Conservation (phyloP, 2,797 vertebrate species). For the Neoniphon sammara region DNA sequence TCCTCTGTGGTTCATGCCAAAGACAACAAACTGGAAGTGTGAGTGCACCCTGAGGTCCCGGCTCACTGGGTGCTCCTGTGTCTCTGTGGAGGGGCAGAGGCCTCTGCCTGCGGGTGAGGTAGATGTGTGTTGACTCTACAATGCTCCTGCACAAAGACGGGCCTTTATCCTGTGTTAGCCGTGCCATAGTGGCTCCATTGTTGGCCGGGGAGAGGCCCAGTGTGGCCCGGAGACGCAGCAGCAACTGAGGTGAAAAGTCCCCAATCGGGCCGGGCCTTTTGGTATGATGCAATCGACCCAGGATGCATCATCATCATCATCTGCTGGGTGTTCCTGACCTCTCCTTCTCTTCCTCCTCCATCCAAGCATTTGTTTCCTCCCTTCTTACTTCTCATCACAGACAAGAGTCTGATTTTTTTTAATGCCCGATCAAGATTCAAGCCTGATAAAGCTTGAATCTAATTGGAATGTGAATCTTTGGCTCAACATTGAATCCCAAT, state of each 20-base stretch:
- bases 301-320: slow-evolving; percentile 13
- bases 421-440: too few species aligned
- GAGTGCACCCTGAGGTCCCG: neutral
- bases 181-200: slow-evolving; percentile 62
- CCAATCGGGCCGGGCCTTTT: slow-evolving; percentile 2
- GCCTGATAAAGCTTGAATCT: too few species aligned
- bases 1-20: too few species aligned
- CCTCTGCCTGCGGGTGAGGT: slow-evolving; percentile 42
- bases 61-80: neutral
- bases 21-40: neutral
- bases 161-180: slow-evolving; percentile 55
- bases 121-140: slow-evolving; percentile 53
- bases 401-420: neutral
- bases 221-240: slow-evolving; percentile 39
- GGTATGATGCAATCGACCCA: slow-evolving; percentile 45
- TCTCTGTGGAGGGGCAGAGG: slow-evolving; percentile 20
- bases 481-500: too few species aligned
- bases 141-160: slow-evolving; percentile 54
- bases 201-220: slow-evolving; percentile 40
- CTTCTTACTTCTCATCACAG: neutral
- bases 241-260: slow-evolving; percentile 39
- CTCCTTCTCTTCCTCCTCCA: neutral
- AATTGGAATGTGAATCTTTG: too few species aligned
- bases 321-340: neutral
- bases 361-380: neutral